A percentile compares a stretch with the other conserved stretches of the same genome.
Conservation (phyloP, 2,888 invertebrate genomes). For the Resseliella maxima region DNA sequence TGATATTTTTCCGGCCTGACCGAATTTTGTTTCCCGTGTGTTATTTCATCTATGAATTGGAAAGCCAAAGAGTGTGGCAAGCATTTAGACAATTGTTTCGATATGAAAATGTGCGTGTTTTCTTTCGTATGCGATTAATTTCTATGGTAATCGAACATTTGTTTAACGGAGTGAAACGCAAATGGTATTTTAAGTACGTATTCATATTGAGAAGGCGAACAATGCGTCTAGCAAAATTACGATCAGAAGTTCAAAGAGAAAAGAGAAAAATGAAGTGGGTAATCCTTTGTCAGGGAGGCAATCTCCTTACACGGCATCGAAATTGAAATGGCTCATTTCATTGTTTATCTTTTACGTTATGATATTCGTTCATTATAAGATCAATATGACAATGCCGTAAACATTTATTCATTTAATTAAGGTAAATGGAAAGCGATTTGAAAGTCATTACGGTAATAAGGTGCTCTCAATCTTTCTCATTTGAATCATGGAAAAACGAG, state of each 20-base stretch:
- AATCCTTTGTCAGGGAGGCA: conserved; percentile 33
- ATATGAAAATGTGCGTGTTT: too few species aligned
- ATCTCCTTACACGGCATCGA: neutral
- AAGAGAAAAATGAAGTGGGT: neutral
- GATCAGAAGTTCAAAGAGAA: neutral
- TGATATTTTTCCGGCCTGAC: too few species aligned
- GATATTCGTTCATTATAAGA: neutral
- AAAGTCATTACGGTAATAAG: conserved; percentile 42
- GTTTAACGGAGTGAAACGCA: neutral
- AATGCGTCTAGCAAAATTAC: too few species aligned
- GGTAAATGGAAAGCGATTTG: conserved; percentile 48
- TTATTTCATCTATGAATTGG: too few species aligned
- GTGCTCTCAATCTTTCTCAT: neutral
- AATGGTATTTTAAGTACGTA: neutral
- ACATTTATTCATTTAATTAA: conserved; percentile 55
- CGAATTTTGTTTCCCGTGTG: too few species aligned
- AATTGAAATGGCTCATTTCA: neutral
- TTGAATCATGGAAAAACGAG: neutral
- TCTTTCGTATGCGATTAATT: neutral
- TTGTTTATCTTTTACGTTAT: conserved; percentile 15
- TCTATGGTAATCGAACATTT: conserved; percentile 39
- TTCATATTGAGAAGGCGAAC: neutral
- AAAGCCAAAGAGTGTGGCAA: too few species aligned
- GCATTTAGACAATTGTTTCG: neutral
- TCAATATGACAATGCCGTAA: conserved; percentile 33